These are phyloP conservation scores for Epizoanthus scotinus DNA, from an alignment of 92 coral and sea anemone genomes.

Conservation along the genomic window DNA sequence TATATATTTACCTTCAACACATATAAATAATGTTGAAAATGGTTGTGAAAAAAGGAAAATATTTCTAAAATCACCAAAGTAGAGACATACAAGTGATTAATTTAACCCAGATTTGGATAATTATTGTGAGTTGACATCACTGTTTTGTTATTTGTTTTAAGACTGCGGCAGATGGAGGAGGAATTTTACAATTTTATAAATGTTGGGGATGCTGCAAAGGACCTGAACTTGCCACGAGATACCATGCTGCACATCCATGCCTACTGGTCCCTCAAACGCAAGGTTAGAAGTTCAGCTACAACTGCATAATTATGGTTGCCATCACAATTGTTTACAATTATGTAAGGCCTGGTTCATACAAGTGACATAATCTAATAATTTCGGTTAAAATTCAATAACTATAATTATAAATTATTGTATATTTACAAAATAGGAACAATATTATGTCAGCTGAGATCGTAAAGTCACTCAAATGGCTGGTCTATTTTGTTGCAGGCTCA, in stretches of 20 bases:
- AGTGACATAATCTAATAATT: too few relatives aligned
- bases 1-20: too few relatives aligned
- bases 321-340: too few relatives aligned
- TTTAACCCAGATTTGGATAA: background rate
- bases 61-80: background rate
- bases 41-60: background rate
- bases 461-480: background rate
- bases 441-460: too few relatives aligned
- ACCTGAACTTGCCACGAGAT: constrained; percentile 78
- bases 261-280: constrained; percentile 96
- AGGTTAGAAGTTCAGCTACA: constrained; percentile 50
- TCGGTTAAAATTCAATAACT: too few relatives aligned
- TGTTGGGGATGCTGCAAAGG: constrained; percentile 74
- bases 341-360: too few relatives aligned
- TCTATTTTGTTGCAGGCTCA: constrained; percentile 62
- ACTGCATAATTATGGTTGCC: too few relatives aligned
- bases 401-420: too few relatives aligned
- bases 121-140: background rate
- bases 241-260: constrained; percentile 77
- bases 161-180: constrained; percentile 93
- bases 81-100: too few relatives aligned
- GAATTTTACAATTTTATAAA: constrained; percentile 88
- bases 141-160: constrained; percentile 24
- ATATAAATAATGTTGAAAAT: too few relatives aligned
- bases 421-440: too few relatives aligned